Base-by-base conservation (phyloP, 64 coral and sea anemone genomes). In the Dendronephthya gigantea region DNA sequence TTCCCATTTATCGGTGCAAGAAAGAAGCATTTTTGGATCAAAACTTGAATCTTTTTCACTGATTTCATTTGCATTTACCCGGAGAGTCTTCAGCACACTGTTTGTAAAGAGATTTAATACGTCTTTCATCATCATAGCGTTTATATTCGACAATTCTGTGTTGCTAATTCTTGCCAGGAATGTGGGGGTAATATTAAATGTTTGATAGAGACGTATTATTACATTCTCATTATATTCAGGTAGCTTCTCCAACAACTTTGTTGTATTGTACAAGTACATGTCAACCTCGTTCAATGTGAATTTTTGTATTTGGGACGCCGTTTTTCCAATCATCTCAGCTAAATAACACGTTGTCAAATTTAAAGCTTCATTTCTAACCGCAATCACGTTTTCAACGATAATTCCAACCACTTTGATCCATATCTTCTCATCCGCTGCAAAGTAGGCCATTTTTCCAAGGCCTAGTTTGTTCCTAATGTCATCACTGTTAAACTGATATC, bases 321-420 rank as follows among this genome's bases (percentile, higher is more conserved):
- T 74, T 74, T 74, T 74, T 12, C 9, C 32, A 10, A 74, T 74
- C 68, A 74, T 74, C 11, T 74, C 17, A 19, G 68, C 68, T 8
- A 74, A 28, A 35, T 74, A 74, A 74, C 68, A 74, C 22, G 3
- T 35, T 30, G 68, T 74, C 32, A 74, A 35, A 28, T 74, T 74
- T 35, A 74, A 35, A 2, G 13, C 32, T 1, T 27, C 68, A 30
- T 17, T 12, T 74, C 68, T 17, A 27, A 12, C 1, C 11, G 68
- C 11, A 12, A 74, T 0, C 10, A 74, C 68, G 1, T 74, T 74
- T 35, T 74, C 68, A 30, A 35, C 32, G 32, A 74, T 74, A 27
- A 74, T 35, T 30, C 68, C 68, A 74, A 74, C 68, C 11, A 74
- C 68, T 27, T 74, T 17, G n/a, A 74, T 74, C 68, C 68, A 74